Evolutionary conservation across 2,888 invertebrate genomes (phyloP).

Genomic region (Yponomeuta plumbellus): DNA sequence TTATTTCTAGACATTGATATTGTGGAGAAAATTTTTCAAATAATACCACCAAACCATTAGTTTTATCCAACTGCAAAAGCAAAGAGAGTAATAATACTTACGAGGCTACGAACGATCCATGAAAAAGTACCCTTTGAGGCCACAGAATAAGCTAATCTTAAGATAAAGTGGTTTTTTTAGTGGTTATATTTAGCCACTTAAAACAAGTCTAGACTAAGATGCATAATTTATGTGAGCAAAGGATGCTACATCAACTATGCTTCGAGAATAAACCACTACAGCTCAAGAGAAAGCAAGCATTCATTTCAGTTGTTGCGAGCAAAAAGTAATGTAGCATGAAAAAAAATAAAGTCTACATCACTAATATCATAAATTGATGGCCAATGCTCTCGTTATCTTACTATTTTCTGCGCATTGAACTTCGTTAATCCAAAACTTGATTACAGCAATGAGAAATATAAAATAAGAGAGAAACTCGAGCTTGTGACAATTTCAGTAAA

Average conservation of each 20-base stretch:
- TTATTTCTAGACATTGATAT: neutral
- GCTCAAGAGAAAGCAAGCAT: neutral
- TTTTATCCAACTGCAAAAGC: too few relatives aligned
- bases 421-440: neutral
- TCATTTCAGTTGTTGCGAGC: neutral
- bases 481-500: neutral
- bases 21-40: neutral
- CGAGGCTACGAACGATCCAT: neutral
- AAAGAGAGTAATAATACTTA: neutral
- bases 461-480: neutral
- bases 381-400: neutral
- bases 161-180: neutral
- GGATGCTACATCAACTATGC: neutral
- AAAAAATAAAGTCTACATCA: neutral
- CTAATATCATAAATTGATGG: neutral
- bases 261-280: neutral
- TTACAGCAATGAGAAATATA: neutral
- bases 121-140: neutral
- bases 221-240: neutral
- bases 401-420: neutral
- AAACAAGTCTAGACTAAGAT: neutral
- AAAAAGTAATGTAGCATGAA: neutral
- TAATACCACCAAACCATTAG: neutral
- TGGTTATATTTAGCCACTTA: neutral
- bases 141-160: neutral